These are phyloP conservation scores for Megaceryle torquata DNA, from an alignment of 2,113 vertebrate genomes.

Conservation along the genomic window DNA sequence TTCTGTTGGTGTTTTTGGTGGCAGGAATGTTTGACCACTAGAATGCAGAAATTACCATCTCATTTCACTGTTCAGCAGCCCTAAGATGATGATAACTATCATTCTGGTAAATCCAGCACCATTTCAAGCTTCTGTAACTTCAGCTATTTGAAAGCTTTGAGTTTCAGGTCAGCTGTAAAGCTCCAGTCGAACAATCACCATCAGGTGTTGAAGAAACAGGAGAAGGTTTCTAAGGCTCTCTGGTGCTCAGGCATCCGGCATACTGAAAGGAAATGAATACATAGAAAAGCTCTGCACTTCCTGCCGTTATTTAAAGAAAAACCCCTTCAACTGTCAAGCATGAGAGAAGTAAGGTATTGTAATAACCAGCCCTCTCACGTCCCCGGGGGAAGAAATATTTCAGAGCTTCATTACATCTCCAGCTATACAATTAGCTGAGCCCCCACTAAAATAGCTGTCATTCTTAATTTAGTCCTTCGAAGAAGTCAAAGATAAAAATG, in stretches of 20 bases:
- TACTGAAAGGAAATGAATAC: background rate
- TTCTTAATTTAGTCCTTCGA: background rate
- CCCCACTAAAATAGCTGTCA: background rate
- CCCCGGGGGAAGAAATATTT: background rate
- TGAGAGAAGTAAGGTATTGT: conserved; percentile 12
- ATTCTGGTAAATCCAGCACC: background rate
- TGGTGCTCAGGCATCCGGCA: background rate
- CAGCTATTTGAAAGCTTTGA: background rate
- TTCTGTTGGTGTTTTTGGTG: background rate
- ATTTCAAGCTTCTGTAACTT: background rate
- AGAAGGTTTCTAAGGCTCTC: conserved; percentile 46
- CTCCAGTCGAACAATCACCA: background rate
- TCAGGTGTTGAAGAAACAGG: conserved; percentile 36
- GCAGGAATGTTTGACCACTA: background rate
- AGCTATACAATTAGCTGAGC: background rate
- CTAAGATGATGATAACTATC: background rate
- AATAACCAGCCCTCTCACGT: background rate
- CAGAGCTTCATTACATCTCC: conserved; percentile 5
- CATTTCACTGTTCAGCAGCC: background rate
- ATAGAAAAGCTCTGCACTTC: conserved; percentile 22
- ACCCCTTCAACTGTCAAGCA: background rate
- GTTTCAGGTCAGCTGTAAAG: conserved; percentile 6
- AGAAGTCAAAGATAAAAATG: background rate
- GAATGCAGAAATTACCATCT: background rate
- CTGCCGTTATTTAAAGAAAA: conserved; percentile 21